Evolutionary conservation across 2,797 vertebrate genomes (phyloP), one percentile per base, ranked within the genome.

Genomic region (Podarcis siculus): DNA sequence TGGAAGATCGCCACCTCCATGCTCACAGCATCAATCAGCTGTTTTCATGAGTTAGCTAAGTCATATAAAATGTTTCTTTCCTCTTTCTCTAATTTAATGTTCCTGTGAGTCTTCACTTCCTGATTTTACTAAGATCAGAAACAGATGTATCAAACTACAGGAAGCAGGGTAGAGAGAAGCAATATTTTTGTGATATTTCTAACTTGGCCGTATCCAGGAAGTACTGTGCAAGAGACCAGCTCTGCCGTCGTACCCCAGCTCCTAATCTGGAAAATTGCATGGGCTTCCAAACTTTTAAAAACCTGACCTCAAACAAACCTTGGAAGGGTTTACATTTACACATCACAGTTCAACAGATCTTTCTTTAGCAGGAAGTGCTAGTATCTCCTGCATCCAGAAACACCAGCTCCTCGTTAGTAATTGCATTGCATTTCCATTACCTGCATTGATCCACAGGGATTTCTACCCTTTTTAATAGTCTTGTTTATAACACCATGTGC

Each of bases 141-240:
- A 76, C 87, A 89, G 83, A 85, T 89, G 83, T 76, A 81, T 85
- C 25, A 37, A 85, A 81, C 67, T 67, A n/a, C 27, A n/a, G 64
- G 17, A 17, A 82, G 79, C 5, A 35, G 64, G 37, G 39, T 45
- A 82, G 73, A 27, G 61, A 42, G 35, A 8, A 83, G 76, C 66
- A 69, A 58, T 78, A 71, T 77, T 71, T 49, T 78, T 86, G 73
- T 72, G 73, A 78, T 78, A 77, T 82, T 89, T 76, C 58, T 82
- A 19, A 61, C 88, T 81, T 69, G 83, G 69, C 58, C 10, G 21
- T 76, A 55, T 76, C 79, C 42, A 85, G 42, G 78, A 69, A 86
- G 67, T 86, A 58, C 61, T 85, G 71, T 19, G 69, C 27, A 81
- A 81, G 61, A 82, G 61, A 39, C 39, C 73, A 13, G 66, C 67